Evolutionary conservation across 2,797 vertebrate species (phyloP), one percentile per base, ranked within the genome.

Genomic region (Amblyopsis hoosieri): DNA sequence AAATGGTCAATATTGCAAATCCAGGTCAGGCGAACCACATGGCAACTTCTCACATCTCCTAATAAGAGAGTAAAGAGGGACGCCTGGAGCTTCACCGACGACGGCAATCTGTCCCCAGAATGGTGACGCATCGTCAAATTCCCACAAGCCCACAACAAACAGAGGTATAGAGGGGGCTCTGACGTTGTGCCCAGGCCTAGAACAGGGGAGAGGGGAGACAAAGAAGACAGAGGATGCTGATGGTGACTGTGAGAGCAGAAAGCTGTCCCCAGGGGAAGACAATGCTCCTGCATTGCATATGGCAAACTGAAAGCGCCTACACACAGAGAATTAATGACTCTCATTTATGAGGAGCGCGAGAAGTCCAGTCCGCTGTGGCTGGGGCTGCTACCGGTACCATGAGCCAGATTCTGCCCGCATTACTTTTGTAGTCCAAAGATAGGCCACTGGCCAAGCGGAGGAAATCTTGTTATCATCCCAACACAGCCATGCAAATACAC

Each of bases 301-400:
- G 66, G 82, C 76, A 69, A 80, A 76, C 69, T 72, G 33, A 42
- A 42, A 80, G 4, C 81, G 74, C 69, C 74, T 74, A 74, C 74
- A 74, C 72, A 75, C 66, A 57, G 74, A 84, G 83, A 90, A 89
- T 88, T 79, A 88, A 91, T 88, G 88, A 85, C 72, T 69, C 78
- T 87, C 85, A 86, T 87, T 90, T 89, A 86, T 73, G 78, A 72
- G 72, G 71, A 73, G 81, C 54, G 71, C 79, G 79, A 67, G 68
- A 67, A 85, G 80, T 81, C 77, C 62, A 14, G 81, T 79, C 84
- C 76, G 1, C 74, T 69, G 82, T 78, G 85, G 73, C 83, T 74
- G 3, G 37, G 37, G 63, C 74, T 82, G 78, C 82, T 76, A 81
- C 64, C 60, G 78, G 81, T 76, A 81, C 64, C 60, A 66, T 46